These are phyloP conservation scores for Ceryle rudis DNA, from an alignment of 2,797 vertebrate genomes.

Conservation along the genomic window DNA sequence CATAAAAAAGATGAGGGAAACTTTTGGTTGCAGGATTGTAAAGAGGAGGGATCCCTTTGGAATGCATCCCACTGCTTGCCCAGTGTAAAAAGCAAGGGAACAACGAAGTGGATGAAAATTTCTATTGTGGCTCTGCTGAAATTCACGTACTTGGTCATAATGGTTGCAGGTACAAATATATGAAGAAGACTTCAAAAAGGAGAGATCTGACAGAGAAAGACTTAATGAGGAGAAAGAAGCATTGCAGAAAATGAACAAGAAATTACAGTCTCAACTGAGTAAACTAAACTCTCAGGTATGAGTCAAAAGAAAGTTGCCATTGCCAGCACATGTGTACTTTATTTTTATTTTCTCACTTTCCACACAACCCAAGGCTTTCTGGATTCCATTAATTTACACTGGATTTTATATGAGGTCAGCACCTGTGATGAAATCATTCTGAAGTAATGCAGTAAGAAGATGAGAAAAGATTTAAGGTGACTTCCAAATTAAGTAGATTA, in stretches of 20 bases:
- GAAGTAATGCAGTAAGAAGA: conserved; percentile 54
- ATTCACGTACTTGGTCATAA: not conserved
- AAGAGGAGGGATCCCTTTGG: not conserved
- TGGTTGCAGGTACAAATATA: conserved; percentile 79
- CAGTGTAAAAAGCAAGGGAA: not conserved
- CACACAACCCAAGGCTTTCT: conserved; percentile 36
- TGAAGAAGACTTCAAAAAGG: conserved; percentile 82
- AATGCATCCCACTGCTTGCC: not conserved
- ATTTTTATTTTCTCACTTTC: conserved; percentile 56
- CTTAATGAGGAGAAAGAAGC: conserved; percentile 77
- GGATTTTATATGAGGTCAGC: conserved; percentile 60
- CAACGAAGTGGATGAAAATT: not conserved
- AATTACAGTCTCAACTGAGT: conserved; percentile 62
- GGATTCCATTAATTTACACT: conserved; percentile 51
- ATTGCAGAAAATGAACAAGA: conserved; percentile 64
- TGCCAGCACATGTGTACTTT: conserved; percentile 19
- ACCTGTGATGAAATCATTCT: conserved; percentile 75
- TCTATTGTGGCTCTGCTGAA: not conserved
- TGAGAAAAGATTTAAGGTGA: conserved; percentile 34
- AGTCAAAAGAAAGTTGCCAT: conserved; percentile 4
- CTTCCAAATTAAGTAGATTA: conserved; percentile 46
- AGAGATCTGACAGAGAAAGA: conserved; percentile 79
- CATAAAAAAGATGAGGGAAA: not conserved
- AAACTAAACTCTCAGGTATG: conserved; percentile 75
- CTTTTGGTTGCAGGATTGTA: not conserved